phyloP scores from a whole-genome alignment of 2,888 invertebrate species.

The Apodemia hepburni region DNA sequence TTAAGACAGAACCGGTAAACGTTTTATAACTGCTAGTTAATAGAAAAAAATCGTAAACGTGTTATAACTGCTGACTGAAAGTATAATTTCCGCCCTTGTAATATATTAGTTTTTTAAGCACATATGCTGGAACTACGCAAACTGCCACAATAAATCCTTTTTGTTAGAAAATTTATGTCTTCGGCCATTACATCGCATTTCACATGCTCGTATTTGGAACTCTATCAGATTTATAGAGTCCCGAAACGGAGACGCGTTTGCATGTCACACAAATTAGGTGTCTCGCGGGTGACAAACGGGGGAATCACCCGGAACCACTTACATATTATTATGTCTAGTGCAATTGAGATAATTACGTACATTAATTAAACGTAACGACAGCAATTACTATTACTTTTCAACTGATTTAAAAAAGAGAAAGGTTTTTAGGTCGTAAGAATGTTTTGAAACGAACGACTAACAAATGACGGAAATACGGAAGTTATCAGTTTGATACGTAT shows the following conservation, averaged over 20 bases:
- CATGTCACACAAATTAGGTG: slow-evolving; percentile 66
- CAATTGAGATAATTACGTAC: not conserved
- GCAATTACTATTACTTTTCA: not conserved
- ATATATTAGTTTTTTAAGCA: slow-evolving; percentile 7
- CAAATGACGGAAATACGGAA: too few species aligned
- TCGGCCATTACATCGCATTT: slow-evolving; percentile 31
- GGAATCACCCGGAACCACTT: slow-evolving; percentile 6
- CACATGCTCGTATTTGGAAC: slow-evolving; percentile 32
- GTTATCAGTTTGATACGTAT: too few species aligned
- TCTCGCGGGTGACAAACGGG: slow-evolving; percentile 58
- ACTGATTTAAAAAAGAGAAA: too few species aligned
- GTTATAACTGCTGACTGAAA: not conserved
- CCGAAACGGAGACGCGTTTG: slow-evolving; percentile 42
- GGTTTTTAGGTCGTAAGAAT: too few species aligned
- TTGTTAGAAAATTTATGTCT: slow-evolving; percentile 32
- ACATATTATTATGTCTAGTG: not conserved
- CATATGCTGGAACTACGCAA: slow-evolving; percentile 22
- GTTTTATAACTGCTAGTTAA: not conserved
- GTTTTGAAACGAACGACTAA: too few species aligned
- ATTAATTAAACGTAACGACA: not conserved
- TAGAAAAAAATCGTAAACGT: not conserved
- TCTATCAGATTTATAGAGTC: slow-evolving; percentile 45
- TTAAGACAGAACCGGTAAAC: too few species aligned
- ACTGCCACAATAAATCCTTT: slow-evolving; percentile 28
- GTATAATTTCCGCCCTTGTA: slow-evolving; percentile 1